A percentile compares a stretch with the other conserved stretches of the same genome.
These are phyloP conservation scores for Mormoops blainvillei DNA, from an alignment of 2,113 vertebrate species.

Conservation along the genomic window DNA sequence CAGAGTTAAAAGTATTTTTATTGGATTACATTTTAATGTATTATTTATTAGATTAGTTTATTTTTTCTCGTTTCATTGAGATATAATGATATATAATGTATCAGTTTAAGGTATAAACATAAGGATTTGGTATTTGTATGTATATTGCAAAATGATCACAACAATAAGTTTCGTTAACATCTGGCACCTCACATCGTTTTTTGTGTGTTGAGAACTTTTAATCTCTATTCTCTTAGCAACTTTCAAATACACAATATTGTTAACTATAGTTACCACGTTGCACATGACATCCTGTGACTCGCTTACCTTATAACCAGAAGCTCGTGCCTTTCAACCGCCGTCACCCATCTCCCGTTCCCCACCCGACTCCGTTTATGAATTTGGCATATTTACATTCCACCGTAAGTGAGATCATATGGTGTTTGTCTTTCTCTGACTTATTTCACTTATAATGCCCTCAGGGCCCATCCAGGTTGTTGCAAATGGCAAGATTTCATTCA, in stretches of 20 bases:
- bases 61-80: background rate
- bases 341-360: accelerated
- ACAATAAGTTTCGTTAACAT: background rate
- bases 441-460: background rate
- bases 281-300: background rate
- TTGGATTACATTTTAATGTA: background rate
- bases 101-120: background rate
- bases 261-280: background rate
- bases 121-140: background rate
- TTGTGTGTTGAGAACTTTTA: background rate
- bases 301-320: background rate
- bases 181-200: background rate
- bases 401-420: background rate
- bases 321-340: background rate
- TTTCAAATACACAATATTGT: background rate
- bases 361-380: too few species aligned
- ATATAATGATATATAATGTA: background rate
- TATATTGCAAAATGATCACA: background rate
- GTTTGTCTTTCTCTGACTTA: background rate
- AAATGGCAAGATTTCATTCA: background rate
- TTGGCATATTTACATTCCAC: background rate
- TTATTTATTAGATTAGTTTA: background rate
- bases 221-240: too few species aligned
- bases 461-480: background rate
- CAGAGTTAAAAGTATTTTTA: background rate